Conservation (phyloP, 2,888 invertebrate genomes). For the Nasonovia ribisnigri region DNA sequence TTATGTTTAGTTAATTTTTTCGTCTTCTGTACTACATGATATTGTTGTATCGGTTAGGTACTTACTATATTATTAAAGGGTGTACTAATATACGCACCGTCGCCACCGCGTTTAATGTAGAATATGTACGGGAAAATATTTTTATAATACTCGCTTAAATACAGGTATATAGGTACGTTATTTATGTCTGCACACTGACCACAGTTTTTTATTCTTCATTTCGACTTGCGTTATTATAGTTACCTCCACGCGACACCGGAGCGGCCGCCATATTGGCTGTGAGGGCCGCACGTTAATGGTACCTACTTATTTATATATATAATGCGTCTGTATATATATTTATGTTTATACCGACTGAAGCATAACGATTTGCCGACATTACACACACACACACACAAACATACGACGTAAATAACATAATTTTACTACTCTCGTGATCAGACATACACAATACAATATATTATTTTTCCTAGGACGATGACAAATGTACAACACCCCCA, state of each 20-base stretch:
- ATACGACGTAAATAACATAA: constrained; percentile 20
- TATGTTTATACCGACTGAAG: neutral
- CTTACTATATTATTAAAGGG: neutral
- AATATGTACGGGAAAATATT: neutral
- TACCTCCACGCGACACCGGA: constrained; percentile 8
- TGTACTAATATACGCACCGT: neutral
- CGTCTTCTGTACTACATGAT: neutral
- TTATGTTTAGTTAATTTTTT: neutral
- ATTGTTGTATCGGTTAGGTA: neutral
- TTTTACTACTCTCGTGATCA: neutral
- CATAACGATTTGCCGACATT: constrained; percentile 49
- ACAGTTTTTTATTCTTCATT: constrained; percentile 17
- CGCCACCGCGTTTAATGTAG: neutral
- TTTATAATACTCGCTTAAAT: neutral
- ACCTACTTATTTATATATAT: constrained; percentile 10
- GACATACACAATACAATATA: neutral
- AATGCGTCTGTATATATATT: too few relatives aligned
- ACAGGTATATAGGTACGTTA: neutral
- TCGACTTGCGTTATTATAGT: constrained; percentile 3
- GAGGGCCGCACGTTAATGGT: constrained; percentile 34
- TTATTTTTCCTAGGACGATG: neutral
- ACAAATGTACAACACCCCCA: neutral
- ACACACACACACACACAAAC: neutral
- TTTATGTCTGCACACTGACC: constrained; percentile 27
- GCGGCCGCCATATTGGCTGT: constrained; percentile 30